These are phyloP conservation scores for Enteromius treurensis DNA, from an alignment of 2,797 vertebrate species.

Conservation along the genomic window DNA sequence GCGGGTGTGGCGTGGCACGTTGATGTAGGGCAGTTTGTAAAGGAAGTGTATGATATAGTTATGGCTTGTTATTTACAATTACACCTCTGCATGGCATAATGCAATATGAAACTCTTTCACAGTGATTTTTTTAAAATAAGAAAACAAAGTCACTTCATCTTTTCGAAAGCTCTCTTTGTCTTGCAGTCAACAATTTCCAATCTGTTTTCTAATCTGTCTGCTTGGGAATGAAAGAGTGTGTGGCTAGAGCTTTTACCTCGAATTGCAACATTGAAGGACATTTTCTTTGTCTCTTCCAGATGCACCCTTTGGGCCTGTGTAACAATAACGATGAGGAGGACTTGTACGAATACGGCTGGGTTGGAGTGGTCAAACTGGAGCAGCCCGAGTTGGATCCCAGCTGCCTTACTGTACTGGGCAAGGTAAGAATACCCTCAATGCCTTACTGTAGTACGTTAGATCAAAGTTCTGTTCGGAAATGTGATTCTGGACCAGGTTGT, in stretches of 20 bases:
- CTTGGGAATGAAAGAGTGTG: neutral
- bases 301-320: conserved; percentile 97
- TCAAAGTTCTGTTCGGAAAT: neutral
- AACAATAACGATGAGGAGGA: conserved; percentile 98
- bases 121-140: no score
- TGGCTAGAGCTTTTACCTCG: neutral
- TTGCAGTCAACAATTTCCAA: neutral
- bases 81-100: no score
- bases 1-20: neutral
- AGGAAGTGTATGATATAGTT: conserved; percentile 3
- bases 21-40: conserved; percentile 8
- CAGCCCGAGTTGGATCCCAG: conserved; percentile 95
- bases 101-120: neutral
- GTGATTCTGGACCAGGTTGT: no score
- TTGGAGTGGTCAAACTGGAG: conserved; percentile 97
- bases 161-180: neutral
- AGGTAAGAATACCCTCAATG: conserved; percentile 79
- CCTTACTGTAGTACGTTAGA: neutral
- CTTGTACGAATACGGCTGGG: conserved; percentile 96
- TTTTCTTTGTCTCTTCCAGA: conserved; percentile 76
- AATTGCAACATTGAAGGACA: neutral
- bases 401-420: conserved; percentile 95
- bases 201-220: neutral
- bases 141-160: neutral
- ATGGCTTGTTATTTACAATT: neutral